A percentile compares a stretch with the other conserved stretches of the same genome.
phyloP scores from a whole-genome alignment of 2,888 invertebrate species.

The Zootermopsis nevadensis region DNA sequence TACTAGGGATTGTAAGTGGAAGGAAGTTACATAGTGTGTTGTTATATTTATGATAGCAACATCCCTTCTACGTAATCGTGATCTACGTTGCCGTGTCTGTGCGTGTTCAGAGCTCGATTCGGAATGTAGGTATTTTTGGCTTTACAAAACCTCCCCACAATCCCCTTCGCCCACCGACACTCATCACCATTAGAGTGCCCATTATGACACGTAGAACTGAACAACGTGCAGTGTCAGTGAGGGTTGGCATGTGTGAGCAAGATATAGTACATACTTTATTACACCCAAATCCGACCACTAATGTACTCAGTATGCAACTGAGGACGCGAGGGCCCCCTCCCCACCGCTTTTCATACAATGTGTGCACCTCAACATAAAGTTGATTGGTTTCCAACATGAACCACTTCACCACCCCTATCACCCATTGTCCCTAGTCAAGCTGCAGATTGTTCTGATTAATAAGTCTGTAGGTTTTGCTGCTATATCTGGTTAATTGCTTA shows the following conservation, averaged over 20 bases:
- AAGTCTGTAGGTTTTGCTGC: not conserved
- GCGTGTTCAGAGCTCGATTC: not conserved
- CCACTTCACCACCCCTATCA: not conserved
- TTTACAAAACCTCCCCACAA: not conserved
- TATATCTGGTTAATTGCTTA: not conserved
- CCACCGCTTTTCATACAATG: not conserved
- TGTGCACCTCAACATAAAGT: not conserved
- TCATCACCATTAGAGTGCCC: not conserved
- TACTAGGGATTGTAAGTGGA: not conserved
- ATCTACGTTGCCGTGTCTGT: conserved; percentile 6
- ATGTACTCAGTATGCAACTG: conserved; percentile 7
- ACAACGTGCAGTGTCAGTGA: not conserved
- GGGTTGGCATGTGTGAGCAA: conserved; percentile 9
- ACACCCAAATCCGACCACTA: not conserved
- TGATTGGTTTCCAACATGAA: conserved; percentile 23
- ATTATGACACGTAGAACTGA: not conserved
- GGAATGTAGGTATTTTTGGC: not conserved
- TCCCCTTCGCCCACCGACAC: not conserved
- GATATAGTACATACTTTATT: conserved; percentile 12
- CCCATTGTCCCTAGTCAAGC: not conserved
- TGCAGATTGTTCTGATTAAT: not conserved
- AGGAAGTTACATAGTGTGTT: not conserved
- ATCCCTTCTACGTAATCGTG: not conserved
- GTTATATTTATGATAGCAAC: not conserved
- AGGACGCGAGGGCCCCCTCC: not conserved